These are phyloP conservation scores for Phyllotis vaccarum DNA, from an alignment of 2,797 vertebrate species.

Conservation along the genomic window DNA sequence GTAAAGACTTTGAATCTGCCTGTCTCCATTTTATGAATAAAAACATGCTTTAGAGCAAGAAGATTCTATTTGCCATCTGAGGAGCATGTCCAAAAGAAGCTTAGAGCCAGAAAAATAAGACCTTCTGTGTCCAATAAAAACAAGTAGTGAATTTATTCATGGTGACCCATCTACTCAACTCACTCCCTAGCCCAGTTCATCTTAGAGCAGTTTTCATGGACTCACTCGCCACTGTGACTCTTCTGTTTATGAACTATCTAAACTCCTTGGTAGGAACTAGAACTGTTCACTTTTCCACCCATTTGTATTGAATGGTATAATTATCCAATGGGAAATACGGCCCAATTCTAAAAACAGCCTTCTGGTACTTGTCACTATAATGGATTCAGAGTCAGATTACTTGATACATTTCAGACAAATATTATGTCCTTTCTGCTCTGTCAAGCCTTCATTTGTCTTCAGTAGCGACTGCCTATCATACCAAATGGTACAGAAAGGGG, in stretches of 20 bases:
- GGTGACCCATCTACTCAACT: conserved; percentile 60
- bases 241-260: conserved; percentile 57
- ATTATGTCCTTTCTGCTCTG: conserved; percentile 57
- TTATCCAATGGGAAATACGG: conserved; percentile 72
- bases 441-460: conserved; percentile 64
- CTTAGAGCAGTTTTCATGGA: conserved; percentile 52
- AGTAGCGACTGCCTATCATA: conserved; percentile 58
- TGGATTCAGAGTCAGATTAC: conserved; percentile 59
- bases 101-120: conserved; percentile 66
- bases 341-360: conserved; percentile 39
- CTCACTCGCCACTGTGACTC: conserved; percentile 21
- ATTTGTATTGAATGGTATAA: conserved; percentile 59
- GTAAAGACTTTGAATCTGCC: conserved; percentile 64
- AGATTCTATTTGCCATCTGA: conserved; percentile 67
- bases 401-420: conserved; percentile 69
- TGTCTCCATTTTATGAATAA: conserved; percentile 69
- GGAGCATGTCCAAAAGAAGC: conserved; percentile 68
- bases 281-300: conserved; percentile 55
- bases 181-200: conserved; percentile 55
- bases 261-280: conserved; percentile 53
- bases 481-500: conserved; percentile 62
- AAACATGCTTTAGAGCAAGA: conserved; percentile 65
- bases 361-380: conserved; percentile 60
- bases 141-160: conserved; percentile 64
- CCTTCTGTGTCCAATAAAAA: conserved; percentile 54